Conservation (phyloP, 2,113 vertebrate genomes). For the Spea bombifrons region DNA sequence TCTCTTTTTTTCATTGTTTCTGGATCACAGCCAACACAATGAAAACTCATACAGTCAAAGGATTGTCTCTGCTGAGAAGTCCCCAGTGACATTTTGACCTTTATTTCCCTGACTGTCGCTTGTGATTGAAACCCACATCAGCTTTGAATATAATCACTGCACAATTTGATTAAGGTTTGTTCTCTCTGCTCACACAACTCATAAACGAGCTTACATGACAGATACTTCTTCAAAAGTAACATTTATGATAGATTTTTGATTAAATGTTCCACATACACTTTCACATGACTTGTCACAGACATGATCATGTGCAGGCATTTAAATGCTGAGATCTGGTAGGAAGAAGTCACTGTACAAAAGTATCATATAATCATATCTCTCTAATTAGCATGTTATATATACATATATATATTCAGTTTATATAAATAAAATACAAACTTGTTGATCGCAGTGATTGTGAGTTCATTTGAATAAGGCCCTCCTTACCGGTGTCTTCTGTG, state of each 20-base stretch:
- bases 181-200: background rate
- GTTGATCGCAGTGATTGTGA: no score
- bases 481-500: no score
- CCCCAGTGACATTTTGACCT: conserved; percentile 12
- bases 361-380: no score
- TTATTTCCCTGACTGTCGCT: conserved; percentile 17
- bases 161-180: conserved; percentile 32
- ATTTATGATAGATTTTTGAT: no score
- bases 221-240: no score
- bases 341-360: background rate
- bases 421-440: no score
- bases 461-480: no score
- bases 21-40: background rate
- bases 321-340: background rate
- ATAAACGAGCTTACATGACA: background rate
- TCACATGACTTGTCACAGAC: no score
- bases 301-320: no score
- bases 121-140: conserved; percentile 35
- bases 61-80: conserved; percentile 13
- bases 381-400: no score
- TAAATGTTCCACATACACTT: no score
- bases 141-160: conserved; percentile 26
- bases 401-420: no score
- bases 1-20: background rate
- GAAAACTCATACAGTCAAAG: background rate